These are phyloP conservation scores for Diplodus puntazzo DNA, from an alignment of 2,797 vertebrate species.

Conservation along the genomic window DNA sequence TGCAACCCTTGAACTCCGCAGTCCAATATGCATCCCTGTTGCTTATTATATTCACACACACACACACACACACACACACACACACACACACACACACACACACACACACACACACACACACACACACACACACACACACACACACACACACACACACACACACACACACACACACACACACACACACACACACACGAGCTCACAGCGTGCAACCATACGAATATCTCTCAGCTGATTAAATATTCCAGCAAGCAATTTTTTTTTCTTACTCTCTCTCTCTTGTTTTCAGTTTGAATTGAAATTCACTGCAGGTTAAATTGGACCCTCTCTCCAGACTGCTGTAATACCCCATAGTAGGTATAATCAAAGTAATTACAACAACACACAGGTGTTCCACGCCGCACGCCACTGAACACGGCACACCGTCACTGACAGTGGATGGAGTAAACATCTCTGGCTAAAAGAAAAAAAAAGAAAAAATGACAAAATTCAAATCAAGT, in stretches of 20 bases:
- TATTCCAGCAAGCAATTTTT: slow-evolving; percentile 61
- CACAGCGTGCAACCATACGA: slow-evolving; percentile 62
- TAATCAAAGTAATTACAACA: slow-evolving; percentile 85
- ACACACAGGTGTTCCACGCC: slow-evolving; percentile 78
- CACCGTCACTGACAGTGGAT: slow-evolving; percentile 63
- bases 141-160: neutral
- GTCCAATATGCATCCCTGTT: slow-evolving; percentile 63
- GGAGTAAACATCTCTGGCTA: slow-evolving; percentile 51
- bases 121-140: neutral
- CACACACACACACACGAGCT: neutral
- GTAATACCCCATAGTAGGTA: slow-evolving; percentile 73
- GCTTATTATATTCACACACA: slow-evolving; percentile 63
- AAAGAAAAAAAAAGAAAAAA: neutral
- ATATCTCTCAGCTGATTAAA: slow-evolving; percentile 65
- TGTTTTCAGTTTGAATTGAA: slow-evolving; percentile 72
- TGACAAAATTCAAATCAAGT: slow-evolving; percentile 75
- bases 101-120: too few relatives aligned
- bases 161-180: neutral
- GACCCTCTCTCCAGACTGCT: slow-evolving; percentile 62
- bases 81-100: too few relatives aligned
- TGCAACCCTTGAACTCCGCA: slow-evolving; percentile 70
- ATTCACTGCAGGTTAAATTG: slow-evolving; percentile 73
- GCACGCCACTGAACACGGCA: slow-evolving; percentile 63
- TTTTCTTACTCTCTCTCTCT: slow-evolving; percentile 15
- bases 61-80: slow-evolving; percentile 7